Conservation (phyloP, 2,113 vertebrate species). For the Notothenia rossii region DNA sequence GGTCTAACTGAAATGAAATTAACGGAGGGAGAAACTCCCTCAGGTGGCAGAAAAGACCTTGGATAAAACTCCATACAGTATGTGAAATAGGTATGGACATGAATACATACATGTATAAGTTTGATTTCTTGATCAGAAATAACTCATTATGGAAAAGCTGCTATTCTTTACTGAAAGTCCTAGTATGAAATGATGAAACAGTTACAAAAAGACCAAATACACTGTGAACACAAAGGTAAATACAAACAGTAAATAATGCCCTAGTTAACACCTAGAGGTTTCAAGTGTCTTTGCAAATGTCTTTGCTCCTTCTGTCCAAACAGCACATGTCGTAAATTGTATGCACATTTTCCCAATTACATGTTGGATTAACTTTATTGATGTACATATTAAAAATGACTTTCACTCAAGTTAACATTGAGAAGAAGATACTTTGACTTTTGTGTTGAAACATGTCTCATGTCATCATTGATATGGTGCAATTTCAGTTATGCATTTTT, state of each 20-base stretch:
- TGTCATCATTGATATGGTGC: too few species aligned
- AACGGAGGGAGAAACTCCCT: neutral
- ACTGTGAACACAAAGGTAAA: neutral
- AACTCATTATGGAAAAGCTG: neutral
- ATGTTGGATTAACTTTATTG: neutral
- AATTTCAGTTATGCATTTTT: too few species aligned
- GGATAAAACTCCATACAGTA: too few species aligned
- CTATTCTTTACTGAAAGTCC: neutral
- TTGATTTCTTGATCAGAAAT: neutral
- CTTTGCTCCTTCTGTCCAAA: too few species aligned
- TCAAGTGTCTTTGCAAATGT: neutral
- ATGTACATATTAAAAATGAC: too few species aligned
- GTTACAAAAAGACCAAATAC: neutral
- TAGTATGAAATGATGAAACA: slow-evolving; percentile 11
- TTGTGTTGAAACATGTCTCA: too few species aligned
- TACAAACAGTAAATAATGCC: neutral
- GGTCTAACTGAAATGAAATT: neutral
- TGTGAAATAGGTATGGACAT: neutral
- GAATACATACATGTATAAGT: neutral
- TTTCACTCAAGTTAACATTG: too few species aligned
- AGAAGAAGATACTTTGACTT: too few species aligned
- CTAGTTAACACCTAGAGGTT: neutral
- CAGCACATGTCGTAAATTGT: neutral
- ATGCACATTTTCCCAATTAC: neutral
- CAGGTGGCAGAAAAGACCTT: neutral